Conservation (phyloP, 2,113 vertebrate genomes). For the Cacatua alba region DNA sequence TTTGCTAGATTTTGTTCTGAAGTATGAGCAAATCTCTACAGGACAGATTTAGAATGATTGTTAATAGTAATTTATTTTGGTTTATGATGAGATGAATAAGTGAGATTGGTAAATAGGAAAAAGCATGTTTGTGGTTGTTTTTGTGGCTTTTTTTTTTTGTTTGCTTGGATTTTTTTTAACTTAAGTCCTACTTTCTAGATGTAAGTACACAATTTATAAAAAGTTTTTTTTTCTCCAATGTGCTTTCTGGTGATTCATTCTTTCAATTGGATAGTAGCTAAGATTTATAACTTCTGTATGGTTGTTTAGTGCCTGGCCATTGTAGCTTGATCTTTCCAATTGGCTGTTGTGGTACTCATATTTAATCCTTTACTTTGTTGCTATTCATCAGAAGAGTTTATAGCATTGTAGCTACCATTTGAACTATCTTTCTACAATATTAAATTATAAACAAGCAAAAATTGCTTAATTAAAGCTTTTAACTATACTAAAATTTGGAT, state of each 20-base stretch:
- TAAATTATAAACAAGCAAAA: background rate
- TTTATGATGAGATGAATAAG: background rate
- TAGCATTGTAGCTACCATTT: background rate
- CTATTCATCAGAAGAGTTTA: background rate
- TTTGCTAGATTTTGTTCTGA: background rate
- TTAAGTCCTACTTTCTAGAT: background rate
- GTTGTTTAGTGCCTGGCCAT: background rate
- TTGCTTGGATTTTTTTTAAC: background rate
- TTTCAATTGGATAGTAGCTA: background rate
- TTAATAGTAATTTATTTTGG: background rate
- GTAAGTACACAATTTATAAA: background rate
- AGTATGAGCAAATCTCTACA: background rate
- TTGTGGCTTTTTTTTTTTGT: background rate
- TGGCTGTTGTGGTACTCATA: background rate
- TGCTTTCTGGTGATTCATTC: background rate
- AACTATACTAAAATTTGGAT: background rate
- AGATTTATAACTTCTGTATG: background rate
- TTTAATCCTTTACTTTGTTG: background rate
- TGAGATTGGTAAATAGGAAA: background rate
- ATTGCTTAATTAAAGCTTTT: background rate
- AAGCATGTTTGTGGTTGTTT: background rate
- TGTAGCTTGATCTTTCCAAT: background rate
- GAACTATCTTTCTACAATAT: background rate
- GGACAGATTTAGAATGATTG: background rate
- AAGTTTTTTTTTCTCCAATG: background rate